Conservation (phyloP, 2,113 vertebrate genomes). For the Mirza zaza region DNA sequence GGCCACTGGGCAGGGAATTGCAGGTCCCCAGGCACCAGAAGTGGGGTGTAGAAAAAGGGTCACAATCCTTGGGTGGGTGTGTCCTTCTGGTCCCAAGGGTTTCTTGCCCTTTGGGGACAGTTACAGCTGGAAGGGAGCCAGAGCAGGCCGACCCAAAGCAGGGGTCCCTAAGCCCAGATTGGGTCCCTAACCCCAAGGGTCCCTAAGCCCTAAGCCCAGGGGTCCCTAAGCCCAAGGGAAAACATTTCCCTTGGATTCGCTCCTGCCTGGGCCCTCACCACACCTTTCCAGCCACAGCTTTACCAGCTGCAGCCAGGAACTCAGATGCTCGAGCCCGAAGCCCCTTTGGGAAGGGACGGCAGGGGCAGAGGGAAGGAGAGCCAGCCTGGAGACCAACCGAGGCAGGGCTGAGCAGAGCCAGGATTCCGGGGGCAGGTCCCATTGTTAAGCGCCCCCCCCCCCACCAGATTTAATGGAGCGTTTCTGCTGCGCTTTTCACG, state of each 20-base stretch:
- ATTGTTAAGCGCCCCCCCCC: not conserved
- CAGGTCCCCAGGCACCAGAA: not conserved
- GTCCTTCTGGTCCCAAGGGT: not conserved
- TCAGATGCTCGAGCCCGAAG: not conserved
- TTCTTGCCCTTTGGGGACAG: not conserved
- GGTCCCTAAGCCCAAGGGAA: too few species aligned
- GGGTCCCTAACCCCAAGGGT: too few species aligned
- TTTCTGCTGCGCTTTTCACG: constrained; percentile 66
- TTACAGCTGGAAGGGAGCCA: not conserved
- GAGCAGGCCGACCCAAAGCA: not conserved
- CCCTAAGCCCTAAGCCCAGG: too few species aligned
- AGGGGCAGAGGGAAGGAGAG: not conserved
- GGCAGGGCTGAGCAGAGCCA: not conserved
- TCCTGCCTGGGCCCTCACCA: not conserved
- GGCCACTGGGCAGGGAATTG: not conserved
- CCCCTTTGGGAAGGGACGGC: not conserved
- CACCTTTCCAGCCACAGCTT: not conserved
- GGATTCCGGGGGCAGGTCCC: not conserved
- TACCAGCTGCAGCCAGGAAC: not conserved
- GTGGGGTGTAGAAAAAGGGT: not conserved
- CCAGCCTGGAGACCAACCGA: not conserved
- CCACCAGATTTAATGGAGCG: not conserved
- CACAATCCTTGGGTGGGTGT: not conserved
- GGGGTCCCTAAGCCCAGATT: too few species aligned
- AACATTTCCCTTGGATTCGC: not conserved